These are phyloP conservation scores for Crematogaster levior DNA, from an alignment of 2,888 invertebrate genomes.

Conservation along the genomic window DNA sequence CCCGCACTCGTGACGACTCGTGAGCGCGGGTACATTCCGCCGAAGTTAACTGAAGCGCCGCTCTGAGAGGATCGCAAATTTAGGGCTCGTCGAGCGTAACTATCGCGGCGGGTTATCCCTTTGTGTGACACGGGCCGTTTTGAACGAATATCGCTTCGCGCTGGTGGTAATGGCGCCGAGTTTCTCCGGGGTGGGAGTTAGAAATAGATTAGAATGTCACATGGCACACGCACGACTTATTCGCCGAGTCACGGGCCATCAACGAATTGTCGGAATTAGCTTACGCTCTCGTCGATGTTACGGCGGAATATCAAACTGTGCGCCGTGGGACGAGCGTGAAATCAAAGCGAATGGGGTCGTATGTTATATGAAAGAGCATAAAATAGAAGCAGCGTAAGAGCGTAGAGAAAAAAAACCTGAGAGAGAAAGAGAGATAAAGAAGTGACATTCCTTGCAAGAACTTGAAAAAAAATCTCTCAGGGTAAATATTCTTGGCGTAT, in stretches of 20 bases:
- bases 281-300: conserved; percentile 8
- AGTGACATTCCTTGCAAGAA: conserved; percentile 8
- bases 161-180: neutral
- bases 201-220: conserved; percentile 41
- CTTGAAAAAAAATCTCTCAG: neutral
- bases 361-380: neutral
- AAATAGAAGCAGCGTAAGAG: neutral
- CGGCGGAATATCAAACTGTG: conserved; percentile 13
- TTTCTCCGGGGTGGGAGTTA: neutral
- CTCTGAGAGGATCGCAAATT: conserved; percentile 52
- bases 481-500: conserved; percentile 14
- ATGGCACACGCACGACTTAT: conserved; percentile 10
- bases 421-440: neutral
- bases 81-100: conserved; percentile 42
- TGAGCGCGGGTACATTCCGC: conserved; percentile 60
- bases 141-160: conserved; percentile 44
- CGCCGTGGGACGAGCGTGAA: conserved; percentile 8
- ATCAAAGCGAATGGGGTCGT: conserved; percentile 11
- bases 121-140: conserved; percentile 52
- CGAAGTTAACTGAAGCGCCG: conserved; percentile 51
- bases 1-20: conserved; percentile 63
- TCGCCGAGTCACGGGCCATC: conserved; percentile 30
- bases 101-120: conserved; percentile 41
- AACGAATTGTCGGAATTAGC: conserved; percentile 22
- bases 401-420: neutral